Percentiles rank a stretch among this genome's conserved stretches.
Evolutionary conservation across 2,888 invertebrate genomes (phyloP).

Genomic region (Notodonta ziczac): DNA sequence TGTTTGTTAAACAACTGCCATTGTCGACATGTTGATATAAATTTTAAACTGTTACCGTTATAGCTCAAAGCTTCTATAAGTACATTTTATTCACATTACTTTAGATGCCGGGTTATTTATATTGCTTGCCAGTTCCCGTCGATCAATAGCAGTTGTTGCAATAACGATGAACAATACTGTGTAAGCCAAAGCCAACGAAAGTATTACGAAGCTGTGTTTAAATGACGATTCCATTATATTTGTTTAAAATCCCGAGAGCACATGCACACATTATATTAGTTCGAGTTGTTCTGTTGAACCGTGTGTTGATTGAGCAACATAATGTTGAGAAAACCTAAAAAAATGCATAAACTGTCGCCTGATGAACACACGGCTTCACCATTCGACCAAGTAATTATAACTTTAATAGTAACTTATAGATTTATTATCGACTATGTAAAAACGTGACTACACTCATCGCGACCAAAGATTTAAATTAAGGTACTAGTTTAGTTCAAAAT

Average conservation of each 20-base stretch:
- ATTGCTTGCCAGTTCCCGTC: slow-evolving; percentile 5
- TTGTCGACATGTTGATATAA: slow-evolving; percentile 30
- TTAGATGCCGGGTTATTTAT: too few species aligned
- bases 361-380: neutral
- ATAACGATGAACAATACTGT: slow-evolving; percentile 53
- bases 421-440: slow-evolving; percentile 4
- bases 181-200: slow-evolving; percentile 73
- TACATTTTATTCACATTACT: too few species aligned
- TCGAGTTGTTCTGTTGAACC: neutral
- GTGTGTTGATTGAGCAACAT: neutral
- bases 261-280: slow-evolving; percentile 11
- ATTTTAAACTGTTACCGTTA: too few species aligned
- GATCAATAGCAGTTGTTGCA: slow-evolving; percentile 40
- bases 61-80: too few species aligned
- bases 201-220: slow-evolving; percentile 68
- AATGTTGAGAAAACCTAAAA: neutral
- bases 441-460: slow-evolving; percentile 68
- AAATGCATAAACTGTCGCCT: too few species aligned
- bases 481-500: slow-evolving; percentile 54
- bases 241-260: slow-evolving; percentile 30
- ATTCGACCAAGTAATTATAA: neutral
- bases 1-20: slow-evolving; percentile 44
- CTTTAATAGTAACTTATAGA: neutral
- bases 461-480: slow-evolving; percentile 77
- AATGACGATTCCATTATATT: slow-evolving; percentile 47